These are phyloP conservation scores for Orientallactaga sibirica DNA, from an alignment of 2,797 vertebrate genomes.

Conservation along the genomic window DNA sequence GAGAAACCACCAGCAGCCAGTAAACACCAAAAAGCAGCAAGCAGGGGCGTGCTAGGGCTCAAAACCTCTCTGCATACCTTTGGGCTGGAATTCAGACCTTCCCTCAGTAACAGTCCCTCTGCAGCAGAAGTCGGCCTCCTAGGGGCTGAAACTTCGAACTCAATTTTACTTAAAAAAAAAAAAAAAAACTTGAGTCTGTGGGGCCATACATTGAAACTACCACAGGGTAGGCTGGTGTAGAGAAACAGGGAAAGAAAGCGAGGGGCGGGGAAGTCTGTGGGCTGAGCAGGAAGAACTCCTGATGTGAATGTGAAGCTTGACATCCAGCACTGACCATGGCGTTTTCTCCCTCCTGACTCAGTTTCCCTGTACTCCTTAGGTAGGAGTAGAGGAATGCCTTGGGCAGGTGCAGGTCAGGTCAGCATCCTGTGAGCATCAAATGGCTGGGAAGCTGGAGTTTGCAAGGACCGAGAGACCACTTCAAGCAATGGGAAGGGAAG, in stretches of 20 bases:
- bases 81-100: no score
- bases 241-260: background rate
- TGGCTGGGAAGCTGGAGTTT: background rate
- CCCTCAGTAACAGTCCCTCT: no score
- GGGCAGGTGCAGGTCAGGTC: background rate
- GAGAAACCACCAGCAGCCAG: no score
- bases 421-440: background rate
- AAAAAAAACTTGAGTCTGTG: no score
- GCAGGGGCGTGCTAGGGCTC: no score
- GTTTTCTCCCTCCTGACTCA: background rate
- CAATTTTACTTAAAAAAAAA: no score
- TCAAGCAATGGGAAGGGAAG: background rate
- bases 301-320: background rate
- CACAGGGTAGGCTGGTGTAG: background rate
- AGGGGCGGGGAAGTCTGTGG: background rate
- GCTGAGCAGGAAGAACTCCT: background rate
- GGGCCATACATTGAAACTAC: no score
- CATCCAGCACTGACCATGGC: background rate
- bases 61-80: no score
- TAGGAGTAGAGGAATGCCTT: background rate
- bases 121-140: no score
- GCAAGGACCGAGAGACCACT: background rate
- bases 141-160: no score
- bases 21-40: no score
- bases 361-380: background rate